Evolutionary conservation across 2,888 invertebrate species (phyloP), one percentile per base, ranked within the genome.

Genomic region (Agriopis marginaria): DNA sequence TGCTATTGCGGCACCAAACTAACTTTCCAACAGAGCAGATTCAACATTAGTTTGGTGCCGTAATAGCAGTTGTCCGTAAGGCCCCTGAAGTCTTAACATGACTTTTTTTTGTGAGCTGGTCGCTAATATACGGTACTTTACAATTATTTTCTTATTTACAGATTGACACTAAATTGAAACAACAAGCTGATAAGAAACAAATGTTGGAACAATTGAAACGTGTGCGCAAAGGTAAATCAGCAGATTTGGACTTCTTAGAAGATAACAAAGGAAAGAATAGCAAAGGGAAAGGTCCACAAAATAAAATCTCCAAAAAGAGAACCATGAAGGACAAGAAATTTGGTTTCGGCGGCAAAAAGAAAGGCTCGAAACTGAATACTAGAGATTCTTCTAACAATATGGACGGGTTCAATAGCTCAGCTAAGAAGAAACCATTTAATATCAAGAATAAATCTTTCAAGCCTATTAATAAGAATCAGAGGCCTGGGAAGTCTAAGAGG

Each of bases 281-380:
- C 39, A 83, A 88, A 80, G 77, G 85, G 53, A 62, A 53, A 69
- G 83, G 85, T 0, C 78, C 80, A 7, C 88, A 91, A 49, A 92
- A 89, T 7, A 94, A 92, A 78, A 80, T 90, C 51, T 76, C 88
- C 12, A 93, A 90, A 71, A 92, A 89, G 86, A 94, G 97, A 74
- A 95, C 96, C 73, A 93, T 95, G 81, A 98, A 97, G 84, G 97
- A 98, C 85, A 95, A 96, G 68, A 98, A 97, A 87, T 99, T 97
- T 91, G 99, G 99, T 0, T 99, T 97, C 90, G 99, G 99, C 45
- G 99, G 99, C 0, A 98, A 98, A 86, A 99, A 99, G 93, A 97
- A 97, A 82, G 97, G 98, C 0, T 95, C 95, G 0, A 99, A 99
- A 87, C 91, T 95, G 56, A 99, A 99, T 84, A 98, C 98, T 0